A percentile compares a stretch with the other conserved stretches of the same genome.
These are phyloP conservation scores for Pheosia tremula DNA, from an alignment of 2,888 invertebrate species.

Conservation along the genomic window DNA sequence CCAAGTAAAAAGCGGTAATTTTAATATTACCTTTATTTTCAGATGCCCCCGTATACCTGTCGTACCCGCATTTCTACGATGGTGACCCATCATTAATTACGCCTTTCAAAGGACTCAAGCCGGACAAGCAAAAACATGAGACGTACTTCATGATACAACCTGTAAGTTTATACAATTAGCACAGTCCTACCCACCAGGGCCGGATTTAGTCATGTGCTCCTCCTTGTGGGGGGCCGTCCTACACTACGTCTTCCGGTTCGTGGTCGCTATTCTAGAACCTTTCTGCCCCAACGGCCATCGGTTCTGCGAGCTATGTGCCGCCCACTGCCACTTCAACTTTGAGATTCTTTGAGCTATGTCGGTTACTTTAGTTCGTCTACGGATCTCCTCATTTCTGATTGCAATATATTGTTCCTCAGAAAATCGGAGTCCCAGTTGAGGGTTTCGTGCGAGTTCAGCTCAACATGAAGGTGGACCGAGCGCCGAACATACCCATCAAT, in stretches of 20 bases:
- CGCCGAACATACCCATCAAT: constrained; percentile 85
- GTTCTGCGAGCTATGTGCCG: too few relatives aligned
- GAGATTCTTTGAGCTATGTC: too few relatives aligned
- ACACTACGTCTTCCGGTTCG: too few relatives aligned
- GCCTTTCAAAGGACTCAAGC: constrained; percentile 89
- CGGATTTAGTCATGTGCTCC: too few relatives aligned
- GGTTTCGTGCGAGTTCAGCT: constrained; percentile 92
- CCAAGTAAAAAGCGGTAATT: too few relatives aligned
- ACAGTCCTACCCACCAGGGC: too few relatives aligned
- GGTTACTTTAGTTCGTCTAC: too few relatives aligned
- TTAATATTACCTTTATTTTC: constrained; percentile 12
- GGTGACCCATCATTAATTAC: constrained; percentile 88
- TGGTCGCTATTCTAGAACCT: too few relatives aligned
- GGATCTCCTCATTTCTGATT: too few relatives aligned
- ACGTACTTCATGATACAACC: constrained; percentile 94
- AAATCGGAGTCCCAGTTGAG: constrained; percentile 93
- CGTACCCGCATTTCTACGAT: constrained; percentile 95
- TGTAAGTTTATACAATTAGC: constrained; percentile 76
- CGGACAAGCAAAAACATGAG: constrained; percentile 87
- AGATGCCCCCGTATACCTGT: constrained; percentile 95
- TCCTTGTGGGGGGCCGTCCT: too few relatives aligned
- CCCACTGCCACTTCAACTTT: too few relatives aligned
- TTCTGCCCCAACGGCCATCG: too few relatives aligned
- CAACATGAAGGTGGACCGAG: constrained; percentile 91
- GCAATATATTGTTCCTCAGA: constrained; percentile 77